phyloP scores from a whole-genome alignment of 2,888 invertebrate genomes.

The Lamellibrachia satsuma region DNA sequence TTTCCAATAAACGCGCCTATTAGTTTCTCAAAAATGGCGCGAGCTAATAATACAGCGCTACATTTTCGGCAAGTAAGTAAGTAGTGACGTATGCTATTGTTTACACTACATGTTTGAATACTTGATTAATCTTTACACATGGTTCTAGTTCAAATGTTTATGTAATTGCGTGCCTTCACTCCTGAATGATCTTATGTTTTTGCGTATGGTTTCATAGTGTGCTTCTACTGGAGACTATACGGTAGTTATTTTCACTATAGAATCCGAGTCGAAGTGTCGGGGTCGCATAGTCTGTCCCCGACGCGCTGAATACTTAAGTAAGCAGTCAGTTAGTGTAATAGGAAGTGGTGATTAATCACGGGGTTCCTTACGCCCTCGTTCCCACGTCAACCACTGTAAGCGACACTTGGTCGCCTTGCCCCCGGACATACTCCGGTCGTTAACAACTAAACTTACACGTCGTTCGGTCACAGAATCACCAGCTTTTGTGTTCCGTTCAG shows the following conservation, averaged over 20 bases:
- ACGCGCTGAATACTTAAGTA: background rate
- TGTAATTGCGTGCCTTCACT: too few relatives aligned
- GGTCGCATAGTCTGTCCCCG: background rate
- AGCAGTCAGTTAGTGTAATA: background rate
- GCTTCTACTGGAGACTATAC: too few relatives aligned
- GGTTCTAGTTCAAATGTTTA: too few relatives aligned
- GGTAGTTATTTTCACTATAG: background rate
- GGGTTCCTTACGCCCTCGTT: background rate
- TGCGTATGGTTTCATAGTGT: too few relatives aligned
- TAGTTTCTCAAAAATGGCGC: too few relatives aligned
- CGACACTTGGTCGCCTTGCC: background rate
- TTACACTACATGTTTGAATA: too few relatives aligned
- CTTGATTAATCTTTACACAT: too few relatives aligned
- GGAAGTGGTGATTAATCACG: background rate
- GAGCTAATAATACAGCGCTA: too few relatives aligned
- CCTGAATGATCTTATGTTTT: too few relatives aligned
- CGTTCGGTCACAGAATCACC: background rate
- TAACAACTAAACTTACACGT: constrained; percentile 13
- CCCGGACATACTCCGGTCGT: background rate
- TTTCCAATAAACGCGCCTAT: too few relatives aligned
- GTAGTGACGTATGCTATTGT: too few relatives aligned
- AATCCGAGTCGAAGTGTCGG: background rate
- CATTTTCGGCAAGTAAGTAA: too few relatives aligned
- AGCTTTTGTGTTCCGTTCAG: background rate
- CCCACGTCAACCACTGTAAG: background rate